Evolutionary conservation across 2,113 vertebrate species (phyloP).

Genomic region (Mesoclemmys tuberculata): DNA sequence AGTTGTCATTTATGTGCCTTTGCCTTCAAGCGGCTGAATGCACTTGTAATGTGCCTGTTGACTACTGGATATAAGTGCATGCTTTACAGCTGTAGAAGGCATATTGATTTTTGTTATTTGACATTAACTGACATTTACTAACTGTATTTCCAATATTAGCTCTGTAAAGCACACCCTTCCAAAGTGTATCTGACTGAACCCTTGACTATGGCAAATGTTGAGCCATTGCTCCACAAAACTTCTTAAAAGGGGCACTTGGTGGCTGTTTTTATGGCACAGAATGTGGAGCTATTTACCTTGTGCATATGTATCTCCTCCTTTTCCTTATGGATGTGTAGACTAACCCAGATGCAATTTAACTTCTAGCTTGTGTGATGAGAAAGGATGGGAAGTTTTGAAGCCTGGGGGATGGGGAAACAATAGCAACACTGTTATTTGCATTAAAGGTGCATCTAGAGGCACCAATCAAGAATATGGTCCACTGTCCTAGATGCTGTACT

Average conservation of each 20-base stretch:
- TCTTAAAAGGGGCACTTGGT: neutral
- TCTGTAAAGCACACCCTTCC: neutral
- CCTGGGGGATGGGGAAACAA: neutral
- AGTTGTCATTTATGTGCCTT: constrained; percentile 49
- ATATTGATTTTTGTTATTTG: neutral
- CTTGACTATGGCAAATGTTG: neutral
- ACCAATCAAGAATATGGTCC: neutral
- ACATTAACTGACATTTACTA: neutral
- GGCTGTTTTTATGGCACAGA: neutral
- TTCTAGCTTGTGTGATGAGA: neutral
- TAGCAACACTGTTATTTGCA: neutral
- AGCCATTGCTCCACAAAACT: neutral
- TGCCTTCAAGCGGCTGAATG: neutral
- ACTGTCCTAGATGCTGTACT: neutral
- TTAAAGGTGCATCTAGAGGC: neutral
- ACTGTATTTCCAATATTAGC: neutral
- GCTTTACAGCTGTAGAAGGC: neutral
- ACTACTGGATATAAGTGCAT: neutral
- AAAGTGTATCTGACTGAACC: neutral
- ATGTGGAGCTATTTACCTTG: constrained; percentile 8
- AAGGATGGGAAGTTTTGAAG: neutral
- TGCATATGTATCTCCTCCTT: constrained; percentile 5
- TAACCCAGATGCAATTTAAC: neutral
- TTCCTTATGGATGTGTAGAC: neutral
- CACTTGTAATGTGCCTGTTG: neutral